phyloP scores from a whole-genome alignment of 1,140 invertebrate species.

The Patella vulgata region DNA sequence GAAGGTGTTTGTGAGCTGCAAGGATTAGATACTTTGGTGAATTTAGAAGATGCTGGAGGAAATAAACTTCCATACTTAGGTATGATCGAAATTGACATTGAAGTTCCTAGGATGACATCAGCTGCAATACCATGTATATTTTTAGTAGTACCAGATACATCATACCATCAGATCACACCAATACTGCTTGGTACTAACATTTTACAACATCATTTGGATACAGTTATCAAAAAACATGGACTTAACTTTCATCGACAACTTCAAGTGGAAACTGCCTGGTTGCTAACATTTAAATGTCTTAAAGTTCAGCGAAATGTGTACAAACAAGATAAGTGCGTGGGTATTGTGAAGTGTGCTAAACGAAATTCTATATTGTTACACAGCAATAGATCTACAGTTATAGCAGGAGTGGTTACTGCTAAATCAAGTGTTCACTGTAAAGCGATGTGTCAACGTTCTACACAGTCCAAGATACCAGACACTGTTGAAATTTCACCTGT shows the following conservation, averaged over 20 bases:
- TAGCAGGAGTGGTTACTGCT: not conserved
- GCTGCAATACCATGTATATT: constrained; percentile 1
- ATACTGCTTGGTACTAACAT: constrained; percentile 2
- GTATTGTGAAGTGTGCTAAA: constrained; percentile 5
- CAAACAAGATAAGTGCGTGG: not conserved
- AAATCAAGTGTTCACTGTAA: not conserved
- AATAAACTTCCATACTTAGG: constrained; percentile 10
- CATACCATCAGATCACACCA: constrained; percentile 1
- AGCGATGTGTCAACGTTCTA: not conserved
- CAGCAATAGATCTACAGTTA: no score
- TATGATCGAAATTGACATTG: constrained; percentile 3
- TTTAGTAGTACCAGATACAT: constrained; percentile 4
- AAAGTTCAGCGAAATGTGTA: not conserved
- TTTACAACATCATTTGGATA: not conserved
- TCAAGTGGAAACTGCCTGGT: not conserved
- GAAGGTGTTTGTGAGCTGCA: not conserved
- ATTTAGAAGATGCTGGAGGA: constrained; percentile 5
- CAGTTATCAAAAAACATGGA: not conserved
- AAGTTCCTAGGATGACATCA: not conserved
- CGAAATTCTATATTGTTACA: no score
- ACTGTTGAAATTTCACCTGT: not conserved
- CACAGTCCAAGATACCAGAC: not conserved
- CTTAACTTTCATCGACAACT: not conserved
- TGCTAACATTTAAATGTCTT: not conserved
- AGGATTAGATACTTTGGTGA: not conserved